Evolutionary conservation across 2,113 vertebrate genomes (phyloP).

Genomic region (Malurus alboscapulatus): DNA sequence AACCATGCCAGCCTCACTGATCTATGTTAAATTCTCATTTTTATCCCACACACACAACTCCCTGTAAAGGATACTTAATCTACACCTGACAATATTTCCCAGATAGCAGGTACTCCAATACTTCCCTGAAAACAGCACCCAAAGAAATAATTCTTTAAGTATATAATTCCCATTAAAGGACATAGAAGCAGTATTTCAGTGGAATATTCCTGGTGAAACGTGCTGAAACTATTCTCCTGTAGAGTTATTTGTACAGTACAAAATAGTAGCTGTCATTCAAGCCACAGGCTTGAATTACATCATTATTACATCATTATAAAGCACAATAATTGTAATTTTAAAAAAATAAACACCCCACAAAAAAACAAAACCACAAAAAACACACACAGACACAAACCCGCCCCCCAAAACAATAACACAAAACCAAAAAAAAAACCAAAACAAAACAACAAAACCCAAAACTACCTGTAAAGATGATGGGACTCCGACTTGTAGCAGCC

Average conservation of each 20-base stretch:
- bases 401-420: no score
- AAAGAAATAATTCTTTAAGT: neutral
- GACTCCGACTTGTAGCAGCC: conserved; percentile 67
- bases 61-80: neutral
- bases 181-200: neutral
- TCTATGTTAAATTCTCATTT: neutral
- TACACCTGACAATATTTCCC: neutral
- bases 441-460: neutral
- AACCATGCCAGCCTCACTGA: neutral
- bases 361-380: neutral
- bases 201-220: neutral
- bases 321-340: neutral
- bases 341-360: no score
- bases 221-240: neutral
- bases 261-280: neutral
- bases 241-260: neutral
- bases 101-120: neutral
- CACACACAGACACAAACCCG: no score
- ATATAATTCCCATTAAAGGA: neutral
- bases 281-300: neutral
- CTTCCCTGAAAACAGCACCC: neutral
- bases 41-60: neutral
- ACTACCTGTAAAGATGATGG: conserved; percentile 71
- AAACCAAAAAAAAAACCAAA: no score
- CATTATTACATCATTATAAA: neutral